Conservation (phyloP, 2,113 vertebrate genomes). For the Bolborhynchus lineola region DNA sequence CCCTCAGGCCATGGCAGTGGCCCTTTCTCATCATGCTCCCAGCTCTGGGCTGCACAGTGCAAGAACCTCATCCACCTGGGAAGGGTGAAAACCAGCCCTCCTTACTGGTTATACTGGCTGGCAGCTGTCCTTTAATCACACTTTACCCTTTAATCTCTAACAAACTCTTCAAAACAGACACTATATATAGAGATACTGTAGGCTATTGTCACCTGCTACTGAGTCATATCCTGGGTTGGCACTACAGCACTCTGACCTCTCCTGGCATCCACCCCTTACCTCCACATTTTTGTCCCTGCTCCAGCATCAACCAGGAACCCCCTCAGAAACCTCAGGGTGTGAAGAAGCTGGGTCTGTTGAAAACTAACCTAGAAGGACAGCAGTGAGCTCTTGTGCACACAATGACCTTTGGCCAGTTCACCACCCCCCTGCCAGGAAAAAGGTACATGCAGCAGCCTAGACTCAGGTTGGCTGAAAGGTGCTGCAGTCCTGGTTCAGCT, state of each 20-base stretch:
- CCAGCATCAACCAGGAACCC: not conserved
- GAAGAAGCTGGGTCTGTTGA: not conserved
- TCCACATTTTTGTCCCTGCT: not conserved
- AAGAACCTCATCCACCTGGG: not conserved
- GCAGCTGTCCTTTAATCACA: not conserved
- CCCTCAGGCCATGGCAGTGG: too few relatives aligned
- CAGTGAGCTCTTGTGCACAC: rapidly evolving
- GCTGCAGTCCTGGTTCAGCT: not conserved
- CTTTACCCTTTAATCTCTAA: not conserved
- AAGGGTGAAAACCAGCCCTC: not conserved
- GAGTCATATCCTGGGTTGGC: not conserved
- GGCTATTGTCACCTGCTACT: not conserved
- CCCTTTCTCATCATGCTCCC: rapidly evolving
- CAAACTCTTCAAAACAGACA: not conserved
- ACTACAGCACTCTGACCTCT: rapidly evolving
- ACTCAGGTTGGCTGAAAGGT: not conserved
- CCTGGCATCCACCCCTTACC: not conserved
- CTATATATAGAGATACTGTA: not conserved
- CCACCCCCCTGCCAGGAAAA: not conserved
- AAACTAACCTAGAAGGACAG: not conserved
- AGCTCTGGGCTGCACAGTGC: rapidly evolving
- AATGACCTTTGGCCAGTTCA: not conserved
- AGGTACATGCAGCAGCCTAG: rapidly evolving
- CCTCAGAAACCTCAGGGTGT: not conserved
- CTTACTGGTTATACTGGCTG: not conserved